Percentiles rank a stretch among this genome's conserved stretches.
phyloP scores from a whole-genome alignment of 2,113 vertebrate species.

The Alexandromys fortis region DNA sequence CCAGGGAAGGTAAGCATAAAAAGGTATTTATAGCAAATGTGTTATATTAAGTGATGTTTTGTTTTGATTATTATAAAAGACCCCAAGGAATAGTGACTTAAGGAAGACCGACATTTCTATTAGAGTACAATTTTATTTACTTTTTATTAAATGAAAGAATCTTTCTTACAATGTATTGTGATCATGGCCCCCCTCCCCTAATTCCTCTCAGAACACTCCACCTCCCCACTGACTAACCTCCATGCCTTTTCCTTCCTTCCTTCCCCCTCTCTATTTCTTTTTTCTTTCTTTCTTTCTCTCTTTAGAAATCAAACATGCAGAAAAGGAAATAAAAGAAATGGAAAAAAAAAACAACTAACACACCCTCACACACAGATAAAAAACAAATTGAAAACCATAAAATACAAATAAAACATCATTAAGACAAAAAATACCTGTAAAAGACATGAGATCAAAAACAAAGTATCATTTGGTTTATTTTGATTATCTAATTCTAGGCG shows the following conservation, averaged over 20 bases:
- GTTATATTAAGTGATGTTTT: background rate
- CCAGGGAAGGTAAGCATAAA: background rate
- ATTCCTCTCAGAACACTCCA: background rate
- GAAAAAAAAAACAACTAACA: background rate
- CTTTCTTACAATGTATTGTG: background rate
- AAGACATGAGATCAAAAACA: background rate
- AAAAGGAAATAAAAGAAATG: background rate
- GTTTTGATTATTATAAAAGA: background rate
- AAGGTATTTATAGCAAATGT: background rate
- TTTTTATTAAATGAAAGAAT: background rate
- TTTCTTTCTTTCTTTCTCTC: background rate
- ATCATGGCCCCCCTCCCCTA: background rate
- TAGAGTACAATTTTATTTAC: background rate
- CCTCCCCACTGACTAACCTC: background rate
- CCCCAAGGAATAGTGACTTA: background rate
- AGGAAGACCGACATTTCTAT: background rate
- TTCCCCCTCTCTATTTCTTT: too few relatives aligned
- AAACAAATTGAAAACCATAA: background rate
- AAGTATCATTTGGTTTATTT: background rate
- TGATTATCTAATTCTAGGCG: background rate
- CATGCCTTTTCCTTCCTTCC: background rate
- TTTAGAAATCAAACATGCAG: background rate
- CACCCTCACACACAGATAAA: background rate
- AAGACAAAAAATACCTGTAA: background rate
- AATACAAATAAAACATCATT: background rate